Base-by-base conservation (phyloP, 1,140 invertebrate genomes). In the Zaprionus inermis region DNA sequence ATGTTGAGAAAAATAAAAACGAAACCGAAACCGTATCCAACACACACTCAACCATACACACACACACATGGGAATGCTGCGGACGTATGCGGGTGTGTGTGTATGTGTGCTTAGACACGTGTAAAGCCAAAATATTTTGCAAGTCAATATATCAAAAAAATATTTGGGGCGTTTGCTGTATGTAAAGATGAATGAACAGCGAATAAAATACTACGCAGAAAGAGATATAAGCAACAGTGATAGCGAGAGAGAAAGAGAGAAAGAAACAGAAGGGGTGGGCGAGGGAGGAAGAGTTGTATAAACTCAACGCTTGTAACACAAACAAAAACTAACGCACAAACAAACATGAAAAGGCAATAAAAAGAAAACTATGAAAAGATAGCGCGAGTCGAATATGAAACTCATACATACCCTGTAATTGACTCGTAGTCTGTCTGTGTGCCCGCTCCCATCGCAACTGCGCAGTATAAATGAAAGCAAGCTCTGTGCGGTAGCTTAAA, bases 61-160 rank as follows among this genome's bases (percentile, higher is more conserved):
- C 7, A 11, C 16, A 18, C 11, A 22, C 11, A n/a, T 56, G n/a
- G n/a, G n/a, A n/a, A n/a, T n/a, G 24, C 24, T 28, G 24, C 24
- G 24, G 3, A 28, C 24, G 24, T 12, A 9, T n/a, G 16, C 60
- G 55, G 54, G 38, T 38, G 51, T 64, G 58, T 68, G 54, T 73
- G 58, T 68, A 60, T 81, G 65, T 71, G 72, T 73, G 69, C 44
- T 54, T 32, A 79, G 83, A 88, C 76, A 86, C 82, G 66, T 88
- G 83, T 79, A 82, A 79, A 81, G 86, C 82, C 68, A 85, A 86
- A 88, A 86, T 88, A 86, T 86, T 86, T 82, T 82, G 84, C 79
- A 73, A 88, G 83, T 86, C 83, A 86, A 86, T 86, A 86, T 86
- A 86, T 86, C 76, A 86, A 79, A 86, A 86, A 86, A 82, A 78